Evolutionary conservation across 92 coral and sea anemone species (phyloP), one percentile per base, ranked within the genome.

Genomic region (Siderastrea siderea): DNA sequence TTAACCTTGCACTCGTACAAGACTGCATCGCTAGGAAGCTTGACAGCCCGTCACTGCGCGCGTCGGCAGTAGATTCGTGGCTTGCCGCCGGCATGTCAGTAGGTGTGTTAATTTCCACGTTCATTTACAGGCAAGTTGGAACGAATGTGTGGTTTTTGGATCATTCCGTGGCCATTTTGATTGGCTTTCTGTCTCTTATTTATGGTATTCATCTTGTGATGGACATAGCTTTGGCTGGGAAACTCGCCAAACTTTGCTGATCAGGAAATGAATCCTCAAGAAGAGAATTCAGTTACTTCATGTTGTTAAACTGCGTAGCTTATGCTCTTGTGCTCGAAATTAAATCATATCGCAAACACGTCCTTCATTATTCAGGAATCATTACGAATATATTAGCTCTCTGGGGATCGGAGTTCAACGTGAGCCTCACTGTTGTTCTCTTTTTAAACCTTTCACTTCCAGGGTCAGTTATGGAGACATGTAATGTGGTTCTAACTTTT

Each of bases 61-160:
- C 98, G 1, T 84, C 94, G 0, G 92, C 94, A 1, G 90, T 94
- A 0, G 96, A 95, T 75, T 90, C 92, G n/a, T 93, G 82, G 60
- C 63, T 95, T 12, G 96, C 98, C 8, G 92, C 96, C 0, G 88
- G 90, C 6, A 86, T 95, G 96, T 93, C 98, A 0, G 5, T 93
- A 6, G 98, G 98, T 1, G 94, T 95, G 47, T 69, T 87, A 1
- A 54, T 78, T 47, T 90, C 98, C 0, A 95, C 98, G 15, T 90
- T 71, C 62, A 78, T 95, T 14, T 95, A 93, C 86, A 91, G 94
- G 67, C 59, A 83, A 62, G 67, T 43, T 3, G 90, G 87, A 63
- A 71, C 17, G 16, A 46, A 51, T 9, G 75, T 91, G 44, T 95
- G 98, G 98, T 91, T 92, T 77, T 74, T 93, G 70, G 98, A 95